These are phyloP conservation scores for Drosophila formosana DNA, from an alignment of 2,888 invertebrate genomes.

Conservation along the genomic window DNA sequence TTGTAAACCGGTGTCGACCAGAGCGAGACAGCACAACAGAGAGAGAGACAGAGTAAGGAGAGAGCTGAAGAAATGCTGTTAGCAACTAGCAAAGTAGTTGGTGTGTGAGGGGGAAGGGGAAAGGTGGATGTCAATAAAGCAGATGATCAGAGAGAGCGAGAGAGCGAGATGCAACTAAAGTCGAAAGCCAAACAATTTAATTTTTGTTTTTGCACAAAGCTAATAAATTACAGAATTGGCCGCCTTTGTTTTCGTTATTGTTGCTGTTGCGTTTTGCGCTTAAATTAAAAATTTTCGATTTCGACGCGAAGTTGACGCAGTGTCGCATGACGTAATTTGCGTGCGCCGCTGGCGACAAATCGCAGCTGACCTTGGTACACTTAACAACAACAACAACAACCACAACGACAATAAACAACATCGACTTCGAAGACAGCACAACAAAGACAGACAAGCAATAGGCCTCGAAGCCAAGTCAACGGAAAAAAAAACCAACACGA, in stretches of 20 bases:
- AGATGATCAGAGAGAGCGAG: neutral
- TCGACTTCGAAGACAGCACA: constrained; percentile 2
- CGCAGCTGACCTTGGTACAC: constrained; percentile 58
- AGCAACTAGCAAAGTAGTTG: neutral
- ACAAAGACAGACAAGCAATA: constrained; percentile 26
- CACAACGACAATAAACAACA: constrained; percentile 4
- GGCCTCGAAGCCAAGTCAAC: constrained; percentile 28
- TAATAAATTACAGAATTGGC: constrained; percentile 70
- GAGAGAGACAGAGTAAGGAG: no score
- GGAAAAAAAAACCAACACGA: constrained; percentile 6
- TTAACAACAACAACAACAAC: constrained; percentile 32
- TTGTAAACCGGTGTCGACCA: constrained; percentile 43
- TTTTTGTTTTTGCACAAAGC: constrained; percentile 52
- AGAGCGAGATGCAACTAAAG: neutral
- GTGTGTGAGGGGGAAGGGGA: neutral
- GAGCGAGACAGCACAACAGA: neutral
- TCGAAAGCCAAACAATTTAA: constrained; percentile 27
- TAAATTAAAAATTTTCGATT: constrained; percentile 62
- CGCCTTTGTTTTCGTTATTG: constrained; percentile 26
- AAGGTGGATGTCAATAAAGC: neutral
- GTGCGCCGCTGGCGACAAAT: constrained; percentile 55
- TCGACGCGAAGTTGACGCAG: constrained; percentile 24
- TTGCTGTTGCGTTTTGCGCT: constrained; percentile 21
- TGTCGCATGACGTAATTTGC: constrained; percentile 64
- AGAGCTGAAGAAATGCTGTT: neutral